Evolutionary conservation across 2,888 invertebrate species (phyloP).

Genomic region (Argyresthia goedartella): DNA sequence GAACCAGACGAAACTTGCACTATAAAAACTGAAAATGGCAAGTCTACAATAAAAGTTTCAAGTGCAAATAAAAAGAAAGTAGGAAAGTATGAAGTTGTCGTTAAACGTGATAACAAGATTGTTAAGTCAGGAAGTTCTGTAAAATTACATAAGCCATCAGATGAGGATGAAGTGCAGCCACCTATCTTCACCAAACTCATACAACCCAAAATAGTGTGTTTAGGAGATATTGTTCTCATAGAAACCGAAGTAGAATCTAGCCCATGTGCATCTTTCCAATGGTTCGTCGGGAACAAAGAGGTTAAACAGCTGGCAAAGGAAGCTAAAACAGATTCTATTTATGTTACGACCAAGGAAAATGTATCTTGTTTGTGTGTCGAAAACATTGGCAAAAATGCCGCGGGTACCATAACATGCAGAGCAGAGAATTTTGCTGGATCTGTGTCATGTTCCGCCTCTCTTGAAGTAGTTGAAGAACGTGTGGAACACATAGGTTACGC

Average conservation of each 20-base stretch:
- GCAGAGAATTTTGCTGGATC: constrained; percentile 93
- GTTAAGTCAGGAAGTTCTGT: constrained; percentile 87
- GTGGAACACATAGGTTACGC: constrained; percentile 48
- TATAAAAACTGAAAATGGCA: constrained; percentile 72
- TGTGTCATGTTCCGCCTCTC: constrained; percentile 85
- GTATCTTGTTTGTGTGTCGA: constrained; percentile 84
- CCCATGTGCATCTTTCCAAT: constrained; percentile 87
- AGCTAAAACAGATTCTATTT: constrained; percentile 77
- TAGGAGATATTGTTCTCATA: constrained; percentile 83
- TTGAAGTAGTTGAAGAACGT: constrained; percentile 71
- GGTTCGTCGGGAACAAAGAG: constrained; percentile 84
- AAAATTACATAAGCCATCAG: constrained; percentile 75
- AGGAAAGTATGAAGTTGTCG: constrained; percentile 90
- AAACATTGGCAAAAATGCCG: constrained; percentile 76
- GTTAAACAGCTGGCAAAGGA: constrained; percentile 65
- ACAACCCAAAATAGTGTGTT: constrained; percentile 75
- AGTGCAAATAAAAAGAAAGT: constrained; percentile 80
- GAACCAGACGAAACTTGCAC: constrained; percentile 72
- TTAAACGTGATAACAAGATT: constrained; percentile 83
- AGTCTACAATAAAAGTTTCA: constrained; percentile 74
- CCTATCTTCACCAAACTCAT: constrained; percentile 82
- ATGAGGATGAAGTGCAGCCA: constrained; percentile 73
- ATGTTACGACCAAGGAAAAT: constrained; percentile 79
- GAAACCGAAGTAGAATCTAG: constrained; percentile 82
- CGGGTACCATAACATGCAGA: constrained; percentile 86